A percentile compares a stretch with the other conserved stretches of the same genome.
phyloP scores from a whole-genome alignment of 2,797 vertebrate genomes.

The Pangasius macronema region DNA sequence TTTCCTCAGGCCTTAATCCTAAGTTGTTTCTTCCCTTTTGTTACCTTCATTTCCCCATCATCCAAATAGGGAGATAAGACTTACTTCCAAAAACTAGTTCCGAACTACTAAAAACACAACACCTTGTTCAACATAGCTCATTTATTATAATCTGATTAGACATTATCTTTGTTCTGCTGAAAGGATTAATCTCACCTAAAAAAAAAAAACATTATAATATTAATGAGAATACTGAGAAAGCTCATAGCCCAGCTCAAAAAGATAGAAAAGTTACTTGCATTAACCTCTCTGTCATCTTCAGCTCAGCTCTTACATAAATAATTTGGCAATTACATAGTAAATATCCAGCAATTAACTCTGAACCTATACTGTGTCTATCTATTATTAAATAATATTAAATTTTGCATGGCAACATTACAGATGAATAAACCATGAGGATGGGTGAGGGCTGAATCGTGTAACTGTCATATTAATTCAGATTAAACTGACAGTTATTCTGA shows the following conservation, averaged over 20 bases:
- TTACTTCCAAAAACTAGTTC: constrained; percentile 22
- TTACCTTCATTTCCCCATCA: constrained; percentile 58
- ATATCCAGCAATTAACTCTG: constrained; percentile 60
- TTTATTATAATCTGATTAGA: constrained; percentile 11
- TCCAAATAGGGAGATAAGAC: constrained; percentile 46
- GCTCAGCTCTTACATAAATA: constrained; percentile 56
- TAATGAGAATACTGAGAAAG: constrained; percentile 6
- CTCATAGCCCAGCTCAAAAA: background rate
- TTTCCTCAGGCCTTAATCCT: constrained; percentile 61
- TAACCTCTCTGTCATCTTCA: constrained; percentile 39
- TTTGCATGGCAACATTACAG: constrained; percentile 64
- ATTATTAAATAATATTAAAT: constrained; percentile 66
- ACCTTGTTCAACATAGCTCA: background rate
- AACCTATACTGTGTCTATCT: constrained; percentile 58
- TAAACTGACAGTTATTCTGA: constrained; percentile 57
- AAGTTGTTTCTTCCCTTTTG: constrained; percentile 74
- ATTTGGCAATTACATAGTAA: constrained; percentile 60
- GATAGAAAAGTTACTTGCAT: background rate
- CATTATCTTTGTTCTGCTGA: constrained; percentile 25
- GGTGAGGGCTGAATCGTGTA: constrained; percentile 49
- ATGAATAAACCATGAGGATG: constrained; percentile 64
- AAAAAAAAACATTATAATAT: background rate
- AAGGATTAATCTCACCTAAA: background rate
- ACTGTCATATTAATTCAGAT: constrained; percentile 59
- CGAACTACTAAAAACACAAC: constrained; percentile 38